Percentiles rank a stretch among this genome's conserved stretches.
phyloP scores from a whole-genome alignment of 2,113 vertebrate species.

The Zeus faber region DNA sequence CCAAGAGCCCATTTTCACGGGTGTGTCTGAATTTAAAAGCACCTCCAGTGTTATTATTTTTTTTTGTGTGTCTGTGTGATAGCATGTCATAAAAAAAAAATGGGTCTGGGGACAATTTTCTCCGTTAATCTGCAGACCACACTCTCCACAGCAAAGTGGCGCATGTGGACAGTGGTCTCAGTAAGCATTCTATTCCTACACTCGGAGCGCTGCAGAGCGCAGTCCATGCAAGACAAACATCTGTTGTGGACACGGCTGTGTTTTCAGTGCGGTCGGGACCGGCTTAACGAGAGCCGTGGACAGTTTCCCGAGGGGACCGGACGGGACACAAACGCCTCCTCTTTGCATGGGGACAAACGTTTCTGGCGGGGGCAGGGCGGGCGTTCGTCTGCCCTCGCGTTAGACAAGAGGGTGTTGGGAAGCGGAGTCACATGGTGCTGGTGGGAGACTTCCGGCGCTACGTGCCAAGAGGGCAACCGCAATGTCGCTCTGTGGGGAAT shows the following conservation, averaged over 20 bases:
- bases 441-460: constrained; percentile 60
- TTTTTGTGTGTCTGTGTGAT: no score
- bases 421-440: constrained; percentile 69
- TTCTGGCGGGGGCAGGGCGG: constrained; percentile 50
- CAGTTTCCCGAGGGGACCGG: constrained; percentile 63
- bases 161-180: constrained; percentile 55
- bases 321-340: constrained; percentile 63
- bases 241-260: constrained; percentile 71
- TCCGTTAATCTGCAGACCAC: constrained; percentile 45
- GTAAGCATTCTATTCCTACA: constrained; percentile 67
- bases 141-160: constrained; percentile 55
- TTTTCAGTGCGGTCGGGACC: constrained; percentile 71
- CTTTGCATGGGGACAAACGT: constrained; percentile 61
- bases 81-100: constrained; percentile 20
- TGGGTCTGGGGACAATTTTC: constrained; percentile 25
- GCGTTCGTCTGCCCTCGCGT: constrained; percentile 46
- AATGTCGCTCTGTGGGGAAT: constrained; percentile 50
- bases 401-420: constrained; percentile 69
- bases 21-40: background rate
- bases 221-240: constrained; percentile 72
- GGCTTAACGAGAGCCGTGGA: constrained; percentile 61
- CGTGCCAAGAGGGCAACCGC: constrained; percentile 58
- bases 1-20: background rate
- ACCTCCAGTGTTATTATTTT: no score
- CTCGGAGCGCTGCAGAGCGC: constrained; percentile 49